Evolutionary conservation across 1,140 invertebrate species (phyloP).

Genomic region (Aphis craccivora): DNA sequence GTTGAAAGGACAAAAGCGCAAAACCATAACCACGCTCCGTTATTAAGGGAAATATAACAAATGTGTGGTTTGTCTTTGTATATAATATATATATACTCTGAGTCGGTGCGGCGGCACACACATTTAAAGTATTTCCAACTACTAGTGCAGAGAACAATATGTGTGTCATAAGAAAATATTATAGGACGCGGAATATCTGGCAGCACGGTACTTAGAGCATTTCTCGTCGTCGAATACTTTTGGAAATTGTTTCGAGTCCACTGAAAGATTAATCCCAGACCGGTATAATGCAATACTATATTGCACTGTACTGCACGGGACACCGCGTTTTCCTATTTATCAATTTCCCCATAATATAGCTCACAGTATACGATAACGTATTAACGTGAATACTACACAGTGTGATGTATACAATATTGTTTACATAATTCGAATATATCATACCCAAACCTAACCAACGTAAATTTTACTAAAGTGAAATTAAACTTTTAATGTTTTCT

Average conservation of each 20-base stretch:
- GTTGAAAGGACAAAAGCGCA: slow-evolving; percentile 34
- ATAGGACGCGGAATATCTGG: neutral
- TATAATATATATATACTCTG: neutral
- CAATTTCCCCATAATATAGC: neutral
- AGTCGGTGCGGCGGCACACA: neutral
- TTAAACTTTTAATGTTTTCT: neutral
- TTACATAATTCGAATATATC: neutral
- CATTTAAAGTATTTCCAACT: slow-evolving; percentile 47
- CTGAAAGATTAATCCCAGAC: neutral
- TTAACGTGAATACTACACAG: neutral
- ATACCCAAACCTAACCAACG: neutral
- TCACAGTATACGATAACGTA: neutral
- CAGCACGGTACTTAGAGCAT: neutral
- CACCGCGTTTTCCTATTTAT: neutral
- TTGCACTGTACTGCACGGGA: too few relatives aligned
- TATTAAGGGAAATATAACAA: neutral
- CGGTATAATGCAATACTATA: neutral
- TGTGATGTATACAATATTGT: neutral
- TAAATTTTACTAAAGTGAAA: neutral
- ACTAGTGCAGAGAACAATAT: neutral
- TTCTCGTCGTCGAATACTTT: slow-evolving; percentile 15
- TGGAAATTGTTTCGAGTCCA: slow-evolving; percentile 13
- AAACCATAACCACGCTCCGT: neutral
- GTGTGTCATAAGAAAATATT: neutral
- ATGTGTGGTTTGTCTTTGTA: slow-evolving; percentile 34